Conservation (phyloP, 2,888 invertebrate genomes). For the Drosophila neutralis region DNA sequence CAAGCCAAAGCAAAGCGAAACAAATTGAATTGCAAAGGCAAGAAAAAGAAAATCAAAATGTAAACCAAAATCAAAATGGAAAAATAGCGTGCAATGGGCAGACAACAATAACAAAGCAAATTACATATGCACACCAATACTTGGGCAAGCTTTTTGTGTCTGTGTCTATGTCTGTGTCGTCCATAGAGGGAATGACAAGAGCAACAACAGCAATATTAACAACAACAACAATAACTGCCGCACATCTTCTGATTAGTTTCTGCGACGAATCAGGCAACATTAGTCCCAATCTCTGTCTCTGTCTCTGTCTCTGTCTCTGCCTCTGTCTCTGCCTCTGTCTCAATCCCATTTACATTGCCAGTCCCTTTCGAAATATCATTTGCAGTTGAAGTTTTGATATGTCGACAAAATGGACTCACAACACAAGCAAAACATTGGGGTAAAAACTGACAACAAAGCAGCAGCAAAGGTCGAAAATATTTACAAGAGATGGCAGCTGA, state of each 20-base stretch:
- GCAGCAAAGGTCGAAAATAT: conserved; percentile 55
- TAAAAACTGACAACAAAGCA: conserved; percentile 48
- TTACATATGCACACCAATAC: conserved; percentile 77
- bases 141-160: conserved; percentile 7
- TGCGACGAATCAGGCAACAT: conserved; percentile 47
- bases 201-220: conserved; percentile 39
- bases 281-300: conserved; percentile 42
- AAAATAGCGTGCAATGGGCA: conserved; percentile 55
- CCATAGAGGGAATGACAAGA: conserved; percentile 56
- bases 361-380: conserved; percentile 32
- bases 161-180: conserved; percentile 9
- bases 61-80: conserved; percentile 50
- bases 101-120: conserved; percentile 73
- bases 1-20: conserved; percentile 38
- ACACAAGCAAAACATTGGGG: conserved; percentile 1
- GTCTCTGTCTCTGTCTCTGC: neutral
- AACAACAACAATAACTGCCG: conserved; percentile 37
- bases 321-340: neutral
- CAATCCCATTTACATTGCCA: conserved; percentile 10
- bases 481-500: conserved; percentile 55
- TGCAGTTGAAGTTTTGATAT: conserved; percentile 37
- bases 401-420: conserved; percentile 31
- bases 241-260: conserved; percentile 77
- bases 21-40: conserved; percentile 64
- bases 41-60: conserved; percentile 32